These are phyloP conservation scores for Dynastes maya DNA, from an alignment of 2,888 invertebrate genomes.

Conservation along the genomic window DNA sequence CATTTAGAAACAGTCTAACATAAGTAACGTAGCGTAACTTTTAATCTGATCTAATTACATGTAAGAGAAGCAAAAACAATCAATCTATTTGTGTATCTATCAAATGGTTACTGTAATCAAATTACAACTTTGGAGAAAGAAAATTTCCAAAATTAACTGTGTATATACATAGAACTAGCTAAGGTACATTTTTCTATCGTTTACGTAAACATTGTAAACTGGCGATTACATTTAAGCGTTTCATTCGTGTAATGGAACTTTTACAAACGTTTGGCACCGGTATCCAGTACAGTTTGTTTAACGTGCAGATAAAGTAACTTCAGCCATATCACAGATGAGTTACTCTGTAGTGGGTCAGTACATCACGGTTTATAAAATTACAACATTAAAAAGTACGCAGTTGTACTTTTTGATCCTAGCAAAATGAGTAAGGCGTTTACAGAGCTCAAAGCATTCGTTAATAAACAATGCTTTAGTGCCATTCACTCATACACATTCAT, in stretches of 20 bases:
- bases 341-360: slow-evolving; percentile 1
- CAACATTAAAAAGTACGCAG: not conserved
- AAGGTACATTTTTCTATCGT: slow-evolving; percentile 4
- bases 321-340: not conserved
- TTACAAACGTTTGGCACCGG: slow-evolving; percentile 7
- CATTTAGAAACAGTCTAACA: too few species aligned
- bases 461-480: not conserved
- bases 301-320: slow-evolving; percentile 9
- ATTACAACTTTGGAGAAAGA: too few species aligned
- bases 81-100: too few species aligned
- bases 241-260: slow-evolving; percentile 1
- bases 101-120: too few species aligned
- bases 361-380: slow-evolving; percentile 2
- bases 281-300: slow-evolving; percentile 9
- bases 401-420: not conserved
- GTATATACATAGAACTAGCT: not conserved
- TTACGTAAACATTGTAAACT: not conserved
- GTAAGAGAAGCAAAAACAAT: too few species aligned
- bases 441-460: not conserved
- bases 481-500: not conserved
- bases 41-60: too few species aligned
- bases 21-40: too few species aligned
- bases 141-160: too few species aligned
- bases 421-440: slow-evolving; percentile 5
- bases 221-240: slow-evolving; percentile 10